Percentiles rank a stretch among this genome's conserved stretches.
phyloP scores from a whole-genome alignment of 2,888 invertebrate species.

The Pristionchus maxplancki region DNA sequence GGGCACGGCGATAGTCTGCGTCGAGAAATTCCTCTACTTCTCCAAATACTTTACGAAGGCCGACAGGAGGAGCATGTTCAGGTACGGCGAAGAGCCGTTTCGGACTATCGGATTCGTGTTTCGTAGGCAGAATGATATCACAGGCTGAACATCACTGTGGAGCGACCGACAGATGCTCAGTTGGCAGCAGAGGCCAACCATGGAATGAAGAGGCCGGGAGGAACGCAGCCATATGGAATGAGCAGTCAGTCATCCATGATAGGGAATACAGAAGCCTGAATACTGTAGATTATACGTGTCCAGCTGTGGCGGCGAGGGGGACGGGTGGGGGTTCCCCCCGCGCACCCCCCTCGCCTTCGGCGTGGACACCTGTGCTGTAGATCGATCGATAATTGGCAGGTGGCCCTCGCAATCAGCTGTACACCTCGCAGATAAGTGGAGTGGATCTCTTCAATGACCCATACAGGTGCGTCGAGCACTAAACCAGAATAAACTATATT shows the following conservation, averaged over 20 bases:
- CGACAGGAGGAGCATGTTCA: constrained; percentile 57
- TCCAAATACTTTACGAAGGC: constrained; percentile 61
- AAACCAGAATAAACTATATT: too few relatives aligned
- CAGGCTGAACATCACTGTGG: constrained; percentile 51
- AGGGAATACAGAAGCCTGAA: neutral
- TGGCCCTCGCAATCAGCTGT: constrained; percentile 44
- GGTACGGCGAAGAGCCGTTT: constrained; percentile 50
- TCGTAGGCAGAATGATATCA: too few relatives aligned
- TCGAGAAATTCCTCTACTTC: constrained; percentile 74
- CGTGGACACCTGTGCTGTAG: too few relatives aligned
- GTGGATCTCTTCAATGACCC: neutral
- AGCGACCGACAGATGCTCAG: constrained; percentile 24
- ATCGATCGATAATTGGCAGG: neutral
- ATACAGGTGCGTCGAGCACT: neutral
- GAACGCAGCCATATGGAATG: neutral
- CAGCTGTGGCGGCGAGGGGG: too few relatives aligned
- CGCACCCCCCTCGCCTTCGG: too few relatives aligned
- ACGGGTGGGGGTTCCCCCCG: too few relatives aligned
- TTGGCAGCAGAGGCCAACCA: neutral
- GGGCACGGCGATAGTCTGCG: constrained; percentile 63
- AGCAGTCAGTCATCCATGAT: constrained; percentile 37
- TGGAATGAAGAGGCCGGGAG: constrained; percentile 15
- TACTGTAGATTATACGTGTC: neutral
- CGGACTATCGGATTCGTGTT: neutral
- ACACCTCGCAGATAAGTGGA: neutral